Conservation (phyloP, 2,113 vertebrate genomes). For the Varanus komodoensis region DNA sequence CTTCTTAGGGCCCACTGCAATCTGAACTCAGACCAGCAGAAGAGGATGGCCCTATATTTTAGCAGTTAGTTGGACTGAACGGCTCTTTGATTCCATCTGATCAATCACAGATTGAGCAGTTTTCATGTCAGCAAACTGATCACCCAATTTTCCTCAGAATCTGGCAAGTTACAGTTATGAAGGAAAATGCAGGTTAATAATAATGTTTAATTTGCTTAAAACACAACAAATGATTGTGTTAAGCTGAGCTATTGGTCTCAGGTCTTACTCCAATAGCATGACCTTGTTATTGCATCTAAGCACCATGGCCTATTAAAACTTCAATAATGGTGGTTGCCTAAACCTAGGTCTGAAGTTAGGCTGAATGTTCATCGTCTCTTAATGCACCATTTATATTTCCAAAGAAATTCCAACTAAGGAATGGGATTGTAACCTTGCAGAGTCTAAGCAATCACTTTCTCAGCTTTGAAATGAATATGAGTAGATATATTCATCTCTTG, state of each 20-base stretch:
- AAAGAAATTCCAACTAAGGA: background rate
- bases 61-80: background rate
- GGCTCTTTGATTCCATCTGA: background rate
- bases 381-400: background rate
- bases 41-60: background rate
- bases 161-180: background rate
- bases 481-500: constrained; percentile 3
- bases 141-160: background rate
- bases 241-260: background rate
- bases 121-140: background rate
- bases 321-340: background rate
- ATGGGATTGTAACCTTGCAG: background rate
- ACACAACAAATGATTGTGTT: background rate
- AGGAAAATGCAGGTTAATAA: background rate
- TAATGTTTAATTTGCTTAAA: background rate
- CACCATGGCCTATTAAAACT: background rate
- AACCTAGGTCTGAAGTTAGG: no score
- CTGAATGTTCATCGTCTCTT: background rate
- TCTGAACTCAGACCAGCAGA: background rate
- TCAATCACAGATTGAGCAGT: background rate
- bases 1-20: background rate
- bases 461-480: background rate
- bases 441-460: accelerated
- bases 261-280: background rate
- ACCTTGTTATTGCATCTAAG: background rate